These are phyloP conservation scores for Podarcis siculus DNA, from an alignment of 2,797 vertebrate species.

Conservation along the genomic window DNA sequence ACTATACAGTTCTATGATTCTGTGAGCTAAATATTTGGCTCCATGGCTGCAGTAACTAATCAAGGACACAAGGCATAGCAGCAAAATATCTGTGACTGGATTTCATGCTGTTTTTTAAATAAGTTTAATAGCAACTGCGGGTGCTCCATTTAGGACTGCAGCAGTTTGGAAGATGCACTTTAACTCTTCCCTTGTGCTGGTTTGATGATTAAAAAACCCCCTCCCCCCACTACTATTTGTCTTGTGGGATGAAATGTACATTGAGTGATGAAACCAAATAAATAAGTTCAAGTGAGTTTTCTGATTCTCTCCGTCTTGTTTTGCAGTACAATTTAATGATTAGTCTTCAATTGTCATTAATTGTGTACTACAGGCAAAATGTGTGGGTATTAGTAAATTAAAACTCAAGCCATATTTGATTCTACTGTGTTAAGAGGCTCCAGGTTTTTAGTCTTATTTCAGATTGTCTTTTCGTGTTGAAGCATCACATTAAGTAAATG, in stretches of 20 bases:
- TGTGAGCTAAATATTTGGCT: background rate
- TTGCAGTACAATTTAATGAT: background rate
- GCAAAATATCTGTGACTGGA: background rate
- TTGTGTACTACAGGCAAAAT: background rate
- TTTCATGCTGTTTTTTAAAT: background rate
- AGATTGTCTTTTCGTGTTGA: background rate
- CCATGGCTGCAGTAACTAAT: background rate
- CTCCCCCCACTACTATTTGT: background rate
- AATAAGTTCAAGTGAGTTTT: background rate
- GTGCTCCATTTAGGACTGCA: background rate
- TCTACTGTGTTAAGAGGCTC: background rate
- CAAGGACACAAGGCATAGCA: background rate
- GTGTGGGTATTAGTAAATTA: background rate
- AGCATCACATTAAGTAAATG: background rate
- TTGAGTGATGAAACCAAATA: background rate
- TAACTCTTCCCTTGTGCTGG: background rate
- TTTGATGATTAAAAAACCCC: background rate
- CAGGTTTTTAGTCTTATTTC: background rate
- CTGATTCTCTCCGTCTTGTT: background rate
- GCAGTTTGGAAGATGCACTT: background rate
- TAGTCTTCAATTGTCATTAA: background rate
- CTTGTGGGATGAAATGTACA: background rate
- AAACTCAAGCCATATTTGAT: background rate
- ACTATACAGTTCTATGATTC: too few species aligned
- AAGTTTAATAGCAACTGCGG: background rate